Conservation (phyloP, 2,888 invertebrate genomes). For the Philhelius pedissequus region DNA sequence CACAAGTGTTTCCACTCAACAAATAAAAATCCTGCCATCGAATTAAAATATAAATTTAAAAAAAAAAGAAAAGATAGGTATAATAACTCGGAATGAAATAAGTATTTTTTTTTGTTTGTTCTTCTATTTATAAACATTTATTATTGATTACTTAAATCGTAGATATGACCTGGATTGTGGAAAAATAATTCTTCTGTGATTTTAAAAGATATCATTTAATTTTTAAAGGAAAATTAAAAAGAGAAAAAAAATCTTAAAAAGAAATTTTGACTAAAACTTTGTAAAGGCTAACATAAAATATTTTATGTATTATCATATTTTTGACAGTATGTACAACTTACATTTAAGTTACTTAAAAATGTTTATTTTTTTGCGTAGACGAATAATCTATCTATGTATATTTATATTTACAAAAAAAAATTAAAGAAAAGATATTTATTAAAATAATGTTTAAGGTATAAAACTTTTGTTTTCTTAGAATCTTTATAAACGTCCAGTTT, state of each 20-base stretch:
- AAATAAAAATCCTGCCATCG: constrained; percentile 65
- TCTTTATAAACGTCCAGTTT: constrained; percentile 46
- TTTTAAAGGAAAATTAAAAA: background rate
- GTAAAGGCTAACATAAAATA: constrained; percentile 16
- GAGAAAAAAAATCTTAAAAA: background rate
- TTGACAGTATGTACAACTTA: constrained; percentile 22
- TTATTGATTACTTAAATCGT: background rate
- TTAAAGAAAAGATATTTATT: constrained; percentile 48
- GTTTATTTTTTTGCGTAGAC: constrained; percentile 27
- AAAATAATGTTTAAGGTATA: constrained; percentile 13
- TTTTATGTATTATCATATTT: constrained; percentile 27
- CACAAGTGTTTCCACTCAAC: constrained; percentile 85
- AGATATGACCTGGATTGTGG: constrained; percentile 42
- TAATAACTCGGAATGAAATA: constrained; percentile 8
- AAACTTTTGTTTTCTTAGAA: constrained; percentile 4
- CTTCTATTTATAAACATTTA: constrained; percentile 1
- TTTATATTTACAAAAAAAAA: constrained; percentile 49
- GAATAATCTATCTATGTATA: constrained; percentile 21
- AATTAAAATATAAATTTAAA: background rate
- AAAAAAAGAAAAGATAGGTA: background rate
- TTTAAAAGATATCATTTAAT: constrained; percentile 39
- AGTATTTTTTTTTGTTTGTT: constrained; percentile 16
- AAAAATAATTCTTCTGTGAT: constrained; percentile 64
- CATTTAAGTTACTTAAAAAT: constrained; percentile 27
- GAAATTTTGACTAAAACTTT: constrained; percentile 22